phyloP scores from a whole-genome alignment of 2,797 vertebrate genomes.

The Rhabdophis nuchalis region DNA sequence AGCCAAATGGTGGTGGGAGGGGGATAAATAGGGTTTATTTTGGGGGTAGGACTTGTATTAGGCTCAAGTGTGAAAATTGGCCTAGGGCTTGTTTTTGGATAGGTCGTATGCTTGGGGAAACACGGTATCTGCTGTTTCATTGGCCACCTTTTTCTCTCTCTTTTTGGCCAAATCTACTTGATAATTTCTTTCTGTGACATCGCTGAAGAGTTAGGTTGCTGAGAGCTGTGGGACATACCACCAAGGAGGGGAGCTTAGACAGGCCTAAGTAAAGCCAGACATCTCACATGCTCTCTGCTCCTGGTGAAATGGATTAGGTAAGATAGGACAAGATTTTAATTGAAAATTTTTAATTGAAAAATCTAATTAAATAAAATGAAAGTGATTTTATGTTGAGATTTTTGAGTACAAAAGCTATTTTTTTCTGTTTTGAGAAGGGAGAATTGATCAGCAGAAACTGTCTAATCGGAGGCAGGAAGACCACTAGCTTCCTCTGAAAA shows the following conservation, averaged over 20 bases:
- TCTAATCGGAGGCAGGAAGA: background rate
- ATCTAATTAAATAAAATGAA: background rate
- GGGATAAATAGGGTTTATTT: background rate
- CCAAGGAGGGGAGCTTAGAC: background rate
- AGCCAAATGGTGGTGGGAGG: no score
- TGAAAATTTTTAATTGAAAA: no score
- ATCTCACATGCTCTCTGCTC: background rate
- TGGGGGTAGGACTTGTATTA: background rate
- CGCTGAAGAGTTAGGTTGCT: fast-evolving
- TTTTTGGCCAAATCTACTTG: background rate
- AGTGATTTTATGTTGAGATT: background rate
- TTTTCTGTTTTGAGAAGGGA: background rate
- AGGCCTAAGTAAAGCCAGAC: fast-evolving
- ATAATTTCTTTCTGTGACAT: slow-evolving; percentile 1
- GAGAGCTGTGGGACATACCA: background rate
- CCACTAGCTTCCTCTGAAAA: background rate
- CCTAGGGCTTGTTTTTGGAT: background rate
- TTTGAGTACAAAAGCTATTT: background rate
- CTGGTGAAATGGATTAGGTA: slow-evolving; percentile 7
- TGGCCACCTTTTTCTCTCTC: background rate
- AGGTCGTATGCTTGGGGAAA: background rate
- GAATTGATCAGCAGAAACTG: background rate
- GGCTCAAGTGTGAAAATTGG: background rate
- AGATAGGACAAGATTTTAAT: background rate
- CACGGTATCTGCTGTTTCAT: background rate